phyloP scores from a whole-genome alignment of 2,113 vertebrate species.

The Mobula birostris region DNA sequence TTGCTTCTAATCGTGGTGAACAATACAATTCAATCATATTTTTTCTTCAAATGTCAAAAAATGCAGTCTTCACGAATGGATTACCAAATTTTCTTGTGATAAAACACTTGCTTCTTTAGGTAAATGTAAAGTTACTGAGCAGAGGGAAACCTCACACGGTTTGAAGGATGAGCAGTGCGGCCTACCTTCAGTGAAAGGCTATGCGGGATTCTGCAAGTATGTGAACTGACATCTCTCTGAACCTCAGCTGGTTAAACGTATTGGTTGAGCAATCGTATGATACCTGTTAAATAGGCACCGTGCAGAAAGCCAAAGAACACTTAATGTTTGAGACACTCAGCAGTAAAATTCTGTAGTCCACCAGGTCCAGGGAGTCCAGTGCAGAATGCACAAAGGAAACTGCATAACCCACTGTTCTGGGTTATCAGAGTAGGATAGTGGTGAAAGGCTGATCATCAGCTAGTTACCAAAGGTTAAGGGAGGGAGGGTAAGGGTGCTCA shows the following conservation, averaged over 20 bases:
- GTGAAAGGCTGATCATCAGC: no score
- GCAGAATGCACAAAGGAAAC: no score
- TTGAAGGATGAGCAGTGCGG: constrained; percentile 52
- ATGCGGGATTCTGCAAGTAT: constrained; percentile 56
- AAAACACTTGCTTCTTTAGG: constrained; percentile 42
- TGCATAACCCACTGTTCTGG: no score
- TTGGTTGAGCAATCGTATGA: no score
- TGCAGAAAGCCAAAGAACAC: no score
- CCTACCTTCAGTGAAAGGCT: constrained; percentile 39
- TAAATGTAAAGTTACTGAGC: constrained; percentile 54
- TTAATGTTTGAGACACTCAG: no score
- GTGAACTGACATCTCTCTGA: constrained; percentile 18
- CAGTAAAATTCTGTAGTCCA: no score
- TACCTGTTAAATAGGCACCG: no score
- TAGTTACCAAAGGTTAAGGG: no score
- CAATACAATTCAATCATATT: background rate
- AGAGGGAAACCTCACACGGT: constrained; percentile 45
- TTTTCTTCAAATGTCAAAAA: background rate
- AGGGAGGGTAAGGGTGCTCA: no score
- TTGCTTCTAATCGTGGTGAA: background rate
- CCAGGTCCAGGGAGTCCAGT: no score
- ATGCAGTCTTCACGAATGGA: background rate
- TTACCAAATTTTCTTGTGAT: background rate
- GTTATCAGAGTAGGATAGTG: no score
- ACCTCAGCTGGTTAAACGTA: background rate